Conservation (phyloP, 2,797 vertebrate genomes). For the Pteropus rufus region DNA sequence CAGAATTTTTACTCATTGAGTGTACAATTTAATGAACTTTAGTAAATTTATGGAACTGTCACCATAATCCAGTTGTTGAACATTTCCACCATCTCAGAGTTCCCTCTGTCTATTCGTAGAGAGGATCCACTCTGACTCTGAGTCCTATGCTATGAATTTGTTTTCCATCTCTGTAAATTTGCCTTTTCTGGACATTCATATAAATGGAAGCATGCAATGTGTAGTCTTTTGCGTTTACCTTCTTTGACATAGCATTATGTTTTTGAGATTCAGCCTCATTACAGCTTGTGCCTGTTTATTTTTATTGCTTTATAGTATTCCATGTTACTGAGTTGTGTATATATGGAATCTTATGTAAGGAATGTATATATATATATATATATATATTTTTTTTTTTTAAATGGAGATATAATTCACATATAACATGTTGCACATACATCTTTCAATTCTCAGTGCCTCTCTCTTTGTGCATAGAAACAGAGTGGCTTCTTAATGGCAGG, state of each 20-base stretch:
- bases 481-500: background rate
- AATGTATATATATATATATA: background rate
- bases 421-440: background rate
- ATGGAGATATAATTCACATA: background rate
- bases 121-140: fast-evolving
- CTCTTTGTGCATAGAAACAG: background rate
- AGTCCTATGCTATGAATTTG: background rate
- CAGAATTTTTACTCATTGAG: background rate
- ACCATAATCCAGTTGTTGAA: background rate
- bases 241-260: background rate
- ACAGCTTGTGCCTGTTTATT: background rate
- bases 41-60: background rate
- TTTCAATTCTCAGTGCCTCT: background rate
- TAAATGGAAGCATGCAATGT: background rate
- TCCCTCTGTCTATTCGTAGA: background rate
- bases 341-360: background rate
- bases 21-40: background rate
- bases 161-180: background rate
- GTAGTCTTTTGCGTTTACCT: background rate
- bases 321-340: background rate
- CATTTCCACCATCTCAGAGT: background rate
- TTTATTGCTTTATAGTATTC: background rate
- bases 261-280: background rate
- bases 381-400: background rate
- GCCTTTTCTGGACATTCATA: background rate